Percentiles rank a stretch among this genome's conserved stretches.
Conservation (phyloP, 2,797 vertebrate genomes). For the Zenarchopterus dispar region DNA sequence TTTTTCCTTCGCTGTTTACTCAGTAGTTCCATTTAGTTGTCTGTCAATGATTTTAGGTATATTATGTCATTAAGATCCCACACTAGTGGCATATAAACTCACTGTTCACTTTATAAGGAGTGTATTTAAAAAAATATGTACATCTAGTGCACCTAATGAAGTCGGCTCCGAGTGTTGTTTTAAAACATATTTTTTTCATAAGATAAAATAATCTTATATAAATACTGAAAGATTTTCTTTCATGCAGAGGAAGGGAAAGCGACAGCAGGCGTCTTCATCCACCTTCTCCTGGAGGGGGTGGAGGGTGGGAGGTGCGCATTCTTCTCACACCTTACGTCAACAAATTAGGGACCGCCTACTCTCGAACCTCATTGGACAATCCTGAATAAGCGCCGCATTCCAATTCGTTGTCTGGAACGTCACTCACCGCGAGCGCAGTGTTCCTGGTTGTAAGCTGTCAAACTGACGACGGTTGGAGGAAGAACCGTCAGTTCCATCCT, state of each 20-base stretch:
- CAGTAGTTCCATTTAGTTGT: too few species aligned
- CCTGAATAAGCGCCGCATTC: accelerated
- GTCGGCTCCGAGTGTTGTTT: too few species aligned
- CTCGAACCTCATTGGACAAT: conserved; percentile 52
- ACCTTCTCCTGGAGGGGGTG: conserved; percentile 9
- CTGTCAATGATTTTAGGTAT: too few species aligned
- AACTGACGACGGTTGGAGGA: conserved; percentile 22
- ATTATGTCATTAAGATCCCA: too few species aligned
- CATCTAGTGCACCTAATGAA: too few species aligned
- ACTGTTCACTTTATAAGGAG: too few species aligned
- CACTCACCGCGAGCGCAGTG: conserved; percentile 27
- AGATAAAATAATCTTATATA: too few species aligned
- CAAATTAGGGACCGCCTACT: background rate
- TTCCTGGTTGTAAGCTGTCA: conserved; percentile 68
- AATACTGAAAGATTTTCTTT: background rate
- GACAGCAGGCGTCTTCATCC: conserved; percentile 51
- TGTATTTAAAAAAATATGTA: too few species aligned
- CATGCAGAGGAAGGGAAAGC: conserved; percentile 10
- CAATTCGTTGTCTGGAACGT: conserved; percentile 54
- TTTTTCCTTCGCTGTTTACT: too few species aligned
- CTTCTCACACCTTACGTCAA: conserved; percentile 26
- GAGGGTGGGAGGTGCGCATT: conserved; percentile 29
- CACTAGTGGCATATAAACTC: too few species aligned
- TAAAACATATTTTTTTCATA: too few species aligned
- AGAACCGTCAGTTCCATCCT: conserved; percentile 36